Conservation (phyloP, 1,140 invertebrate genomes). For the Leptinotarsa undecemlineata region DNA sequence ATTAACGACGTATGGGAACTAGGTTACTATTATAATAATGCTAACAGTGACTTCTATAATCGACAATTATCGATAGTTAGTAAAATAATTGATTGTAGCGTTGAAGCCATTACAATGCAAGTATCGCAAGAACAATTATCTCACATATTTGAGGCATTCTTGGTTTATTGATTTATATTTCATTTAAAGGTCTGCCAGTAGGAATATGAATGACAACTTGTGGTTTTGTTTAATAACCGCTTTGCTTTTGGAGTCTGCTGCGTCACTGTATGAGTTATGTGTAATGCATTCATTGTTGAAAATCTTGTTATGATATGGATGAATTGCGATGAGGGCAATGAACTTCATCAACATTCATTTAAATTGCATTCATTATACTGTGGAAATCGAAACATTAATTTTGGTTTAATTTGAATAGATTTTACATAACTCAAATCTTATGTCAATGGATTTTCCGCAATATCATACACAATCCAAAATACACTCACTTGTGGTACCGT, state of each 20-base stretch:
- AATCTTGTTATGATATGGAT: neutral
- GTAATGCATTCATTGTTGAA: neutral
- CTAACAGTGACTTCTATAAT: conserved; percentile 1
- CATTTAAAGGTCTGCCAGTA: neutral
- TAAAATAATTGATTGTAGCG: neutral
- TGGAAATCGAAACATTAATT: no score
- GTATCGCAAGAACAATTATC: conserved; percentile 9
- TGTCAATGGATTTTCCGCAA: no score
- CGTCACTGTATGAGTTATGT: neutral
- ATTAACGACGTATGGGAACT: conserved; percentile 12
- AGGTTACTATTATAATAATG: conserved; percentile 14
- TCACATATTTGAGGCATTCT: conserved; percentile 15
- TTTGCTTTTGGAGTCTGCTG: neutral
- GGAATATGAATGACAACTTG: conserved; percentile 1
- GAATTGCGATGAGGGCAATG: neutral
- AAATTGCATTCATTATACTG: no score
- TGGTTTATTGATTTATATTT: conserved; percentile 13
- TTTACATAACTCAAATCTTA: no score
- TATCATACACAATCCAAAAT: no score
- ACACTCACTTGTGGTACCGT: no score
- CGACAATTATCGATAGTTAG: conserved; percentile 8
- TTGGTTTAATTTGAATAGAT: no score
- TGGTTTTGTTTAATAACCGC: neutral
- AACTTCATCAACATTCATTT: neutral
- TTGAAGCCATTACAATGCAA: conserved; percentile 11